Base-by-base conservation (phyloP, 2,888 invertebrate genomes). In the Epiblema foenella region DNA sequence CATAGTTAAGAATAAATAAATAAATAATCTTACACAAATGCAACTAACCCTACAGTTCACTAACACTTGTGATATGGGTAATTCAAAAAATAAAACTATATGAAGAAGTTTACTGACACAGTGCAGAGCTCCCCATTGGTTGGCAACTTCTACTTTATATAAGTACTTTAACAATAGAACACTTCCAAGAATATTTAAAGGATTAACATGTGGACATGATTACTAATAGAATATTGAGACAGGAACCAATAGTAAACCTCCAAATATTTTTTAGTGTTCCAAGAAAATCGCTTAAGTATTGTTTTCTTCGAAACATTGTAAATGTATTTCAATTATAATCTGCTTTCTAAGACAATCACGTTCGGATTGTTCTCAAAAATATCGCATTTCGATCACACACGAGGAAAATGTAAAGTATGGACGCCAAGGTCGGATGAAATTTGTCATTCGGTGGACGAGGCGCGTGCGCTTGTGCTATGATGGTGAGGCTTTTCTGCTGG, bases 401-500 rank as follows among this genome's bases (percentile, higher is more conserved):
- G 86, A 91, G 92, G 91, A 92, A 91, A 92, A 93, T 88, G 59
- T 87, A 86, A 81, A 82, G 33, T 62, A 57, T 78, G 77, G 77
- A 75, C 74, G 78, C 87, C 91, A 93, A 93, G 93, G 92, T 78
- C 85, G 77, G 80, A 90, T 89, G 91, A 93, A 93, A 91, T 92
- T 93, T 92, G 87, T 89, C 90, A 92, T 92, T 92, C 91, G 77
- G 69, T 79, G 79, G 74, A 76, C 77, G 51, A 46, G 46, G 46
- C 87, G 85, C 79, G 79, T 73, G 83, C 87, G 89, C n/a, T n/a
- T n/a, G 79, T 83, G 82, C 82, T 85, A 83, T 84, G 84, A 83
- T 77, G 75, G 69, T 73, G 82, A 85, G 79, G 83, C 85, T 93
- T 93, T 93, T 85, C 92, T 88, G 90, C 87, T 74, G 87, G 59